Percentiles rank a stretch among this genome's conserved stretches.
phyloP scores from a whole-genome alignment of 2,113 vertebrate species.

The Rhineura floridana region DNA sequence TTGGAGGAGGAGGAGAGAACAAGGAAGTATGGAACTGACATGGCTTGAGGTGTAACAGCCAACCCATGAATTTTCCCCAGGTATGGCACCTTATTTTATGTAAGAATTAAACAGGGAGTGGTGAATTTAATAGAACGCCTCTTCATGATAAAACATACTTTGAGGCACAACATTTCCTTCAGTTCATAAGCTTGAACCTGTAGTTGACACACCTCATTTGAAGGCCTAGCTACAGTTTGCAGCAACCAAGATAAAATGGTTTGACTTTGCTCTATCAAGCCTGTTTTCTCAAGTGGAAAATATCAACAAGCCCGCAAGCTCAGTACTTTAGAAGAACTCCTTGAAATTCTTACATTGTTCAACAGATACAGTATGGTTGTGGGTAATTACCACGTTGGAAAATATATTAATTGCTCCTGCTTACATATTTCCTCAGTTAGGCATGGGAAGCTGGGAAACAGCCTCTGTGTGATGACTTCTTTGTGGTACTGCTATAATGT shows the following conservation, averaged over 20 bases:
- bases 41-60: slow-evolving; percentile 4
- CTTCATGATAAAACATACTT: not conserved
- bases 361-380: not conserved
- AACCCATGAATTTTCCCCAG: not conserved
- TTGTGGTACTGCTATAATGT: too few relatives aligned
- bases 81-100: not conserved
- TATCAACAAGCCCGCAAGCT: not conserved
- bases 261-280: not conserved
- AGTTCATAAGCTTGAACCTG: not conserved
- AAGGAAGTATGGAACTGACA: not conserved
- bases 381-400: not conserved
- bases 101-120: slow-evolving; percentile 13
- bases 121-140: not conserved
- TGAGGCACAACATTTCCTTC: not conserved
- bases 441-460: not conserved
- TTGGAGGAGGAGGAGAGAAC: not conserved
- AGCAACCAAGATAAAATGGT: not conserved
- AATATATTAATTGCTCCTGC: not conserved
- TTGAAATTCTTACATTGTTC: not conserved
- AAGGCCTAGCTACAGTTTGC: not conserved
- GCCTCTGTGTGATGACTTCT: not conserved
- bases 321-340: not conserved
- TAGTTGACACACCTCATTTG: slow-evolving; percentile 8
- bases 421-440: not conserved
- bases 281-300: not conserved